Evolutionary conservation across 2,888 invertebrate species (phyloP).

Genomic region (Orchestes rusci): DNA sequence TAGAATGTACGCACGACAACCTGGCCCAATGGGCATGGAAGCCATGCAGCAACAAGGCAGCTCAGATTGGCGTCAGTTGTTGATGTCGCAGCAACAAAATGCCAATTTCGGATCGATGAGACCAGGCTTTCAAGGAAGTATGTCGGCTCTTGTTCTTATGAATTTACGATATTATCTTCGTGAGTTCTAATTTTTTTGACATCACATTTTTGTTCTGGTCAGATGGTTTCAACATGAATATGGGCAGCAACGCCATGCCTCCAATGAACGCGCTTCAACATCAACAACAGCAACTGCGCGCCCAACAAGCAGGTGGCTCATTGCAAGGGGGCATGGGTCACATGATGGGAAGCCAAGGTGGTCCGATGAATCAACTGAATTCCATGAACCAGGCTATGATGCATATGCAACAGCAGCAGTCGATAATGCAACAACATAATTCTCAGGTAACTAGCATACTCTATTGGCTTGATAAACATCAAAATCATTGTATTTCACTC

Average conservation of each 20-base stretch:
- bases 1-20: slow-evolving; percentile 48
- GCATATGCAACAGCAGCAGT: slow-evolving; percentile 49
- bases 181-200: no score
- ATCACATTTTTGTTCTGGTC: no score
- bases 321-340: slow-evolving; percentile 32
- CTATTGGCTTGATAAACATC: no score
- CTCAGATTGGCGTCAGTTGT: slow-evolving; percentile 55
- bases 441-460: slow-evolving; percentile 39
- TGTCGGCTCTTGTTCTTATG: slow-evolving; percentile 15
- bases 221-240: slow-evolving; percentile 34
- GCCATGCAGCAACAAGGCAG: slow-evolving; percentile 46
- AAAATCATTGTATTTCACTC: not conserved
- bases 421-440: slow-evolving; percentile 39
- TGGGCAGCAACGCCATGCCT: slow-evolving; percentile 36
- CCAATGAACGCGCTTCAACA: slow-evolving; percentile 45
- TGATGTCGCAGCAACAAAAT: slow-evolving; percentile 52
- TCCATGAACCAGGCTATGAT: slow-evolving; percentile 47
- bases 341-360: slow-evolving; percentile 34
- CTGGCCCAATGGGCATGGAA: slow-evolving; percentile 47
- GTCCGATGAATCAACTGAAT: slow-evolving; percentile 40
- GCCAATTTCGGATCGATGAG: slow-evolving; percentile 45
- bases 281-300: slow-evolving; percentile 25
- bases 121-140: slow-evolving; percentile 48
- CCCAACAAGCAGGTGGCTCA: slow-evolving; percentile 29
- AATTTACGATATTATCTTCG: slow-evolving; percentile 1